Evolutionary conservation across 2,888 invertebrate genomes (phyloP).

Genomic region (Hesperia comma): DNA sequence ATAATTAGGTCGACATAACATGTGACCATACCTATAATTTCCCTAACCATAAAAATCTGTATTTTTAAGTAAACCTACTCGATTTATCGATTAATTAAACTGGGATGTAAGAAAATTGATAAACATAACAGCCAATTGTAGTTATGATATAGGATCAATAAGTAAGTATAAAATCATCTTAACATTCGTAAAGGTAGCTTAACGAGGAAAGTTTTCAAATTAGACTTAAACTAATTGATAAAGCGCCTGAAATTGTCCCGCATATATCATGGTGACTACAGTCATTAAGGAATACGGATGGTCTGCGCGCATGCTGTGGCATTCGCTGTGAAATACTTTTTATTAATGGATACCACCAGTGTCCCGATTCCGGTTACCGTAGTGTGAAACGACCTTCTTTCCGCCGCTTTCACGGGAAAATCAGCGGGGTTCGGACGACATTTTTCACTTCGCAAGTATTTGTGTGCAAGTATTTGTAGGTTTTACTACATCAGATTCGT

Average conservation of each 20-base stretch:
- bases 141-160: too few species aligned
- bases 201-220: neutral
- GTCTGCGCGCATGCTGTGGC: constrained; percentile 32
- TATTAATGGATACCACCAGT: constrained; percentile 21
- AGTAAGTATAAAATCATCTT: too few species aligned
- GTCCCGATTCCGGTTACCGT: constrained; percentile 26
- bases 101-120: too few species aligned
- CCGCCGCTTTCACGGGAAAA: constrained; percentile 29
- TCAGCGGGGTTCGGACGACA: constrained; percentile 21
- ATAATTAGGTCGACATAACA: too few species aligned
- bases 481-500: neutral
- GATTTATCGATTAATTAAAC: too few species aligned
- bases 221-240: neutral
- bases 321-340: constrained; percentile 28
- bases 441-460: constrained; percentile 26
- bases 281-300: constrained; percentile 12
- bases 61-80: too few species aligned
- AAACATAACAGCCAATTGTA: too few species aligned
- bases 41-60: too few species aligned
- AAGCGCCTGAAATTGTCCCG: neutral
- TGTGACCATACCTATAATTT: too few species aligned
- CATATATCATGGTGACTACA: constrained; percentile 6
- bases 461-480: neutral
- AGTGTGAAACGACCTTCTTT: constrained; percentile 33
- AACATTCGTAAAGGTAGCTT: too few species aligned